These are phyloP conservation scores for Carcharodon carcharias DNA, from an alignment of 2,797 vertebrate genomes.

Conservation along the genomic window DNA sequence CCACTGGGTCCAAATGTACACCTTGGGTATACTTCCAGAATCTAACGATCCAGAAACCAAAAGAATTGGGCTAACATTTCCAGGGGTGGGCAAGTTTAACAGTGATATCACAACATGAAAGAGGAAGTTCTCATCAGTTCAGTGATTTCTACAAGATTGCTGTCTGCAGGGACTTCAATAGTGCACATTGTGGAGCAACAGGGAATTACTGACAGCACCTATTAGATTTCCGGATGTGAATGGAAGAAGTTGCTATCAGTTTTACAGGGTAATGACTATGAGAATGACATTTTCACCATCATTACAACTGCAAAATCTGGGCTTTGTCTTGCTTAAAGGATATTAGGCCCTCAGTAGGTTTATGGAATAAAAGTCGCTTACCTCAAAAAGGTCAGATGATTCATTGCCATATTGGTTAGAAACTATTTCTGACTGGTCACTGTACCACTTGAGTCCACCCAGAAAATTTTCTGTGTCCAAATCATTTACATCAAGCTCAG, in stretches of 20 bases:
- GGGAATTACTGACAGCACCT: background rate
- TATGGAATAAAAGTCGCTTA: slow-evolving; percentile 55
- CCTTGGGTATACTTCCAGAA: too few species aligned
- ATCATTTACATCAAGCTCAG: slow-evolving; percentile 96
- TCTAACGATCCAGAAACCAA: too few species aligned
- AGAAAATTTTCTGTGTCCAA: slow-evolving; percentile 96
- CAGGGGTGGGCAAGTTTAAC: background rate
- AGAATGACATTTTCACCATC: background rate
- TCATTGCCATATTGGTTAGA: slow-evolving; percentile 95
- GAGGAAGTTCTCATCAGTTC: background rate
- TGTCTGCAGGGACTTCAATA: background rate
- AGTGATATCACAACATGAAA: background rate
- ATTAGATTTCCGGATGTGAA: background rate
- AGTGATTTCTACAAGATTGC: background rate
- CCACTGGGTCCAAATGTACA: too few species aligned
- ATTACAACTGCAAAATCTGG: background rate
- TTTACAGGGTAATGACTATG: background rate
- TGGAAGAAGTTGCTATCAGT: background rate
- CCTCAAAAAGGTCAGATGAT: slow-evolving; percentile 90
- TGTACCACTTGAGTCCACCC: slow-evolving; percentile 98
- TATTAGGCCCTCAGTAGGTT: background rate
- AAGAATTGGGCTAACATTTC: background rate
- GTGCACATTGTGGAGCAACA: background rate
- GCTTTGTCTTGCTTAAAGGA: background rate
- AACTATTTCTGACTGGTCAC: slow-evolving; percentile 98